Conservation (phyloP, 2,113 vertebrate genomes). For the Turnix velox region DNA sequence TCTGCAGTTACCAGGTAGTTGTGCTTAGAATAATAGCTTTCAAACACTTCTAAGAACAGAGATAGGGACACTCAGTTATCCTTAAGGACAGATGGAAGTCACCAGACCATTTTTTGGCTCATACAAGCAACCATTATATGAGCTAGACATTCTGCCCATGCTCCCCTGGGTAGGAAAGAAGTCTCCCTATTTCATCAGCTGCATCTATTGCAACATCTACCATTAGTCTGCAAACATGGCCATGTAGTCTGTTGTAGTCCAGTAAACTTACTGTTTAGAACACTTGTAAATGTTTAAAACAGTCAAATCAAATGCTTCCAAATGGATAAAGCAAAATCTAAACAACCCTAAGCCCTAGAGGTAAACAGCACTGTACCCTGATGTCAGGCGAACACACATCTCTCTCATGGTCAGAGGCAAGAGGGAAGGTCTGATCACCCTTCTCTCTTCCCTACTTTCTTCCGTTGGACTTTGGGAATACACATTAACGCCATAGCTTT, state of each 20-base stretch:
- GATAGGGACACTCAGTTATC: neutral
- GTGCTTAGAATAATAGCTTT: neutral
- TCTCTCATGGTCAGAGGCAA: neutral
- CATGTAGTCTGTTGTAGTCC: neutral
- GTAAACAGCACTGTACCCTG: neutral
- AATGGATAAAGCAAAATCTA: neutral
- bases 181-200: neutral
- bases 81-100: neutral
- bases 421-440: neutral
- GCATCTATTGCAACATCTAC: neutral
- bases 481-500: neutral
- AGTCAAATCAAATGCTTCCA: neutral
- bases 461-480: neutral
- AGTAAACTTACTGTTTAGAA: neutral
- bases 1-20: neutral
- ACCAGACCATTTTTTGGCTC: neutral
- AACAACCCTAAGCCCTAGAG: neutral
- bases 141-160: neutral
- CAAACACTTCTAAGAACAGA: neutral
- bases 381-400: neutral
- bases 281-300: neutral
- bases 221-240: neutral
- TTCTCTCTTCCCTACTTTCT: neutral
- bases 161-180: fast-evolving
- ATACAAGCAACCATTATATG: neutral